Conservation (phyloP, 2,113 vertebrate genomes). For the Xiphorhynchus elegans region DNA sequence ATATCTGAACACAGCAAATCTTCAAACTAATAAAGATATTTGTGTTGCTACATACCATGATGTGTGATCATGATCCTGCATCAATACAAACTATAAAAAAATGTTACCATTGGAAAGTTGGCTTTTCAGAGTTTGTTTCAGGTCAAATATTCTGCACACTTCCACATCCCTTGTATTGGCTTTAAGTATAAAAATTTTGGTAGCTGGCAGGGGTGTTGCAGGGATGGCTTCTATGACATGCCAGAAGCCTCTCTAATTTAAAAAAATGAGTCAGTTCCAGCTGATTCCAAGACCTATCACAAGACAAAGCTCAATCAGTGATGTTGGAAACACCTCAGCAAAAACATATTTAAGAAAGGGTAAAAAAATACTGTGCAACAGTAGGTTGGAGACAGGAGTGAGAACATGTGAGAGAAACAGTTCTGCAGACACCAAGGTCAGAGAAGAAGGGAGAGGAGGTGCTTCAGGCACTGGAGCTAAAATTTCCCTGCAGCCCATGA, state of each 20-base stretch:
- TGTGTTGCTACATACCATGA: background rate
- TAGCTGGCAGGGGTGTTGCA: accelerated
- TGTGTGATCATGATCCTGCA: background rate
- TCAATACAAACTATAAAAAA: background rate
- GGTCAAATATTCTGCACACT: background rate
- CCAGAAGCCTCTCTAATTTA: background rate
- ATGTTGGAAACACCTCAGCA: background rate
- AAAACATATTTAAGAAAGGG: background rate
- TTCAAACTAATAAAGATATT: background rate
- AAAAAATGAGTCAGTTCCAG: background rate
- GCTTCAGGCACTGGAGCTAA: background rate
- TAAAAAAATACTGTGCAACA: background rate
- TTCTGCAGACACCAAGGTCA: background rate
- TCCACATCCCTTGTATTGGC: background rate
- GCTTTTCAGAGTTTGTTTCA: background rate
- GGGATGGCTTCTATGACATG: background rate
- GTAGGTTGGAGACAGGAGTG: background rate
- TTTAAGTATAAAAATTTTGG: background rate
- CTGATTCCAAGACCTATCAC: background rate
- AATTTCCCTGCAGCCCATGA: background rate
- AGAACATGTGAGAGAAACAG: background rate
- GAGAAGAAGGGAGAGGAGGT: background rate
- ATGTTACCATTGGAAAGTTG: background rate
- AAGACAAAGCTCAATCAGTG: background rate
- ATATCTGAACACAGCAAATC: background rate